Evolutionary conservation across 1,140 invertebrate genomes (phyloP), one percentile per base, ranked within the genome.

Genomic region (Whitmania pigra): DNA sequence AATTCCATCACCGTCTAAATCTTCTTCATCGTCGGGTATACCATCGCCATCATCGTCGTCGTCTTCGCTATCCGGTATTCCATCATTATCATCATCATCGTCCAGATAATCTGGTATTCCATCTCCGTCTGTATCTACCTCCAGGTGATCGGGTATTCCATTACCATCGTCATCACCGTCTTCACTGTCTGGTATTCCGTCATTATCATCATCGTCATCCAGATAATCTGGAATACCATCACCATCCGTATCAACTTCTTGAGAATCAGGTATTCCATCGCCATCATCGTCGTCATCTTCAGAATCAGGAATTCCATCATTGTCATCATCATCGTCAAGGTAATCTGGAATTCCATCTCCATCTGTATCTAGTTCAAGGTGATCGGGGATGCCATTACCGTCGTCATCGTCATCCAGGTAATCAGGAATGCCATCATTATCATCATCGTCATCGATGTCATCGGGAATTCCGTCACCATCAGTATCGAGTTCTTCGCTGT

Each of bases 151-250:
- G 9, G 79, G 79, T 53, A 80, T 80, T 13, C 80, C 80, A 75
- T 81, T 79, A 7, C 78, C 79, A 73, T 79, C 77, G 55, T 74
- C 72, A 63, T 78, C 76, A 74, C 75, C n/a, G 22, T 67, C 71
- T 36, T 60, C 67, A 31, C n/a, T 54, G 40, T 75, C 40, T 36
- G 73, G 72, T 20, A 72, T 72, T 6, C 73, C 75, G 36, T 72
- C 71, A 43, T 77, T 77, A 72, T 82, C 78, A 36, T 75, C 78
- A 74, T 82, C 79, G 18, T 77, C 73, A 55, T 80, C 78, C 36
- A 77, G 54, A 72, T 80, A 70, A 69, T 82, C 80, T 18, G 79
- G 79, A 43, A 80, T 80, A 20, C 80, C 80, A 76, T 82, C 79
- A 18, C 77, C 78, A 74, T 82, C 75, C 15, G 74, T 53, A 71